A percentile compares a stretch with the other conserved stretches of the same genome.
These are phyloP conservation scores for Styela clava DNA, from an alignment of 23 tunicate species.

Conservation along the genomic window DNA sequence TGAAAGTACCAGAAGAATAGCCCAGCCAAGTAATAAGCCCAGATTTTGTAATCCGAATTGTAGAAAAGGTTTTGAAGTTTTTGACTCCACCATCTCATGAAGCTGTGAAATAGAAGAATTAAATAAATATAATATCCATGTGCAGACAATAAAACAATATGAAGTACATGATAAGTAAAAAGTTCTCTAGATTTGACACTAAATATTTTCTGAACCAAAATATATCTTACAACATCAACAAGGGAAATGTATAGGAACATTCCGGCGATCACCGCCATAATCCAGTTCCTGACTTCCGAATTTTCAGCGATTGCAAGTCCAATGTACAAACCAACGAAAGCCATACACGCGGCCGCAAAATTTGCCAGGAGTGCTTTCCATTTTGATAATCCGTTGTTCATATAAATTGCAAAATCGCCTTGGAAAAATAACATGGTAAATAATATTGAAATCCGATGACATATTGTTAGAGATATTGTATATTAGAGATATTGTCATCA, in stretches of 20 bases:
- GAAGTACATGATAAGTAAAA: too few relatives aligned
- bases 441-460: too few relatives aligned
- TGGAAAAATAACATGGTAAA: background rate
- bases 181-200: too few relatives aligned
- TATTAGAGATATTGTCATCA: too few relatives aligned
- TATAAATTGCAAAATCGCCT: constrained; percentile 95
- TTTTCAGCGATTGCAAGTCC: constrained; percentile 57
- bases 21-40: constrained; percentile 48
- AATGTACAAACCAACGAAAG: constrained; percentile 72
- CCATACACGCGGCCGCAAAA: constrained; percentile 75
- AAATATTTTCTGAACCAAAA: too few relatives aligned
- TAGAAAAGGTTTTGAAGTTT: constrained; percentile 26
- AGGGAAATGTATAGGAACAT: constrained; percentile 81
- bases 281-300: constrained; percentile 51
- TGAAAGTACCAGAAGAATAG: constrained; percentile 44
- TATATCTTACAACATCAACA: constrained; percentile 85
- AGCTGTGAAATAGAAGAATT: constrained; percentile 29
- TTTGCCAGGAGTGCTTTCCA: constrained; percentile 71
- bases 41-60: constrained; percentile 46
- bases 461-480: too few relatives aligned
- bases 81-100: constrained; percentile 48
- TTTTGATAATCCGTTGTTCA: constrained; percentile 64
- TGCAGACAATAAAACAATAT: background rate
- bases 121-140: background rate
- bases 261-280: constrained; percentile 78